Conservation (phyloP, 1,140 invertebrate genomes). For the Paraescarpia echinospica region DNA sequence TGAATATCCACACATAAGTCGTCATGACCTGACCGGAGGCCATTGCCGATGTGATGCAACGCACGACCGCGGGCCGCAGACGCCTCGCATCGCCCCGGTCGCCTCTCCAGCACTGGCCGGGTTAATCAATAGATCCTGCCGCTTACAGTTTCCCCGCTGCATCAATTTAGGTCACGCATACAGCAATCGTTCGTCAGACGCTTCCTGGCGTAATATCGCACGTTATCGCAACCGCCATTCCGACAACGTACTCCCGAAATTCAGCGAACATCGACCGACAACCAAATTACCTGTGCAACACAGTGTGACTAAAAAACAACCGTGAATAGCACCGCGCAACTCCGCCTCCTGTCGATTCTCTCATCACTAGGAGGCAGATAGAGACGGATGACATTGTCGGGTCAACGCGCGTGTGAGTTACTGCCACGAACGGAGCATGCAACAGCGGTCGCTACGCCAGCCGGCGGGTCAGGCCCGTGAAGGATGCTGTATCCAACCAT, state of each 20-base stretch:
- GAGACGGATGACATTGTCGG: not conserved
- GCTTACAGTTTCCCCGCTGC: not conserved
- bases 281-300: not conserved
- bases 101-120: not conserved
- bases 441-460: not conserved
- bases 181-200: not conserved
- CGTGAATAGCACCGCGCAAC: not conserved
- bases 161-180: not conserved
- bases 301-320: not conserved
- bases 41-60: not conserved
- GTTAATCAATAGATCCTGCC: slow-evolving; percentile 1
- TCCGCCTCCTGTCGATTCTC: not conserved
- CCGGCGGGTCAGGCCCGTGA: not conserved
- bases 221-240: not conserved
- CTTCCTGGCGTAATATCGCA: not conserved
- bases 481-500: not conserved
- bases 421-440: not conserved
- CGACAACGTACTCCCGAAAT: not conserved
- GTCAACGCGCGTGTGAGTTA: not conserved
- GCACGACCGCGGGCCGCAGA: not conserved
- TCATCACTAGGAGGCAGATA: not conserved
- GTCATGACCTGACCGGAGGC: not conserved
- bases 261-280: not conserved
- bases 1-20: not conserved
- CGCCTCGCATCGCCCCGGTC: not conserved